Base-by-base conservation (phyloP, 2,888 invertebrate species). In the Clunio marinus region DNA sequence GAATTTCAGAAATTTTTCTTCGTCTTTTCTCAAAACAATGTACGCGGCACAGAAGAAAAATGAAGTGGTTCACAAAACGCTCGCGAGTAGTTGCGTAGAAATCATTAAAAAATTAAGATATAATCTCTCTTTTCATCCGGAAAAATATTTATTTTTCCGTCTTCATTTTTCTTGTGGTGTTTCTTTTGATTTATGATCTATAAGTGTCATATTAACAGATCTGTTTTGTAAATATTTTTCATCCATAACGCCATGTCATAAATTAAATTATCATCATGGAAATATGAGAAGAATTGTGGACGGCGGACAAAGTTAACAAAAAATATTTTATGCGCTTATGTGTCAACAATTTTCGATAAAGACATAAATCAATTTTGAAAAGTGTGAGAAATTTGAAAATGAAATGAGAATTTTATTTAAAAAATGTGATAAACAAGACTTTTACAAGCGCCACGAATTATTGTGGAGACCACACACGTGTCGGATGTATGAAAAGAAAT, bases 161-260 rank as follows among this genome's bases (percentile, higher is more conserved):
- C 22, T 59, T 59, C 41, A n/a, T 41, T 17, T 51, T 51, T 7
- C 17, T 20, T 17, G 20, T 13, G 10, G 37, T 22, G 60, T 60
- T 63, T n/a, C n/a, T n/a, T n/a, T 63, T 63, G 63, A 63, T 63
- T 63, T 46, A 63, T 63, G 63, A 63, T 63, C 45, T 46, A 46
- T 63, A 63, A 63, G 63, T 63, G 63, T 63, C 63, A 63, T 45
- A 63, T 63, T 63, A 63, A 63, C 63, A 63, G 63, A 46, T 63
- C 17, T 60, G 60, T 37, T 60, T 60, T 60, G 51, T 51, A 51
- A 51, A 51, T 51, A 51, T 51, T 51, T 17, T 51, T 51, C 51
- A 51, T 20, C 17, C 51, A 51, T 4, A 51, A 17, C 17, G 22
- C 17, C 17, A 17, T 20, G 15, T 17, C 17, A n/a, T 5, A 51